Percentiles rank a stretch among this genome's conserved stretches.
Conservation (phyloP, 2,888 invertebrate species). For the Machimus atricapillus region DNA sequence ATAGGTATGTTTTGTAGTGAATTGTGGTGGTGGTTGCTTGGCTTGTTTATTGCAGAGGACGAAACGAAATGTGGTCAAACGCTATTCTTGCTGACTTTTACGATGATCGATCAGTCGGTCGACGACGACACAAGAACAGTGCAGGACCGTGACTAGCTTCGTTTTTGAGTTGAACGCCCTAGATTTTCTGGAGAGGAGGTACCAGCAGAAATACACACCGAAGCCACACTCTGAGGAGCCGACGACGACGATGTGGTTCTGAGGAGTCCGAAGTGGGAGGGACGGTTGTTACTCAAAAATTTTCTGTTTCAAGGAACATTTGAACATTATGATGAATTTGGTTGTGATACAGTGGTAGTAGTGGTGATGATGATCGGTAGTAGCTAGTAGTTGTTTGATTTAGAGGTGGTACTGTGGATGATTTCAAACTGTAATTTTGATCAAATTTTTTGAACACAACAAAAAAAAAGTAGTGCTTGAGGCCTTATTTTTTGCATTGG, state of each 20-base stretch:
- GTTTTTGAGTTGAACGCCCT: constrained; percentile 5
- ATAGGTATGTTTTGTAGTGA: constrained; percentile 11
- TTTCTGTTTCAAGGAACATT: constrained; percentile 26
- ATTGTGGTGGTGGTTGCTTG: constrained; percentile 19
- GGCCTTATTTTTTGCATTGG: neutral
- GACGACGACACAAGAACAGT: neutral
- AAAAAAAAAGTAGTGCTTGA: constrained; percentile 23
- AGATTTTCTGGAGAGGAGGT: constrained; percentile 7
- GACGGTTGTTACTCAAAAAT: neutral
- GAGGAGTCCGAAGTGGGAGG: constrained; percentile 19
- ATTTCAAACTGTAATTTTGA: constrained; percentile 36
- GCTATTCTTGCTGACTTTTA: constrained; percentile 21
- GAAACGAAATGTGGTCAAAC: neutral
- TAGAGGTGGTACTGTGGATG: constrained; percentile 36
- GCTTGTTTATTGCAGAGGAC: constrained; percentile 14
- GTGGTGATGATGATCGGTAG: constrained; percentile 32
- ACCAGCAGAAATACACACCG: neutral
- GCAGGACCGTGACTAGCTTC: constrained; percentile 7
- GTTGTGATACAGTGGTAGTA: constrained; percentile 23
- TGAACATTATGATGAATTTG: constrained; percentile 27
- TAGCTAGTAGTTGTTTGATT: constrained; percentile 38
- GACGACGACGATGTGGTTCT: constrained; percentile 1
- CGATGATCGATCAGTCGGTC: constrained; percentile 24
- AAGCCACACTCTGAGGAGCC: neutral
- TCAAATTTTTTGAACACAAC: constrained; percentile 1